Evolutionary conservation across 2,797 vertebrate genomes (phyloP).

Genomic region (Lagocephalus sceleratus): DNA sequence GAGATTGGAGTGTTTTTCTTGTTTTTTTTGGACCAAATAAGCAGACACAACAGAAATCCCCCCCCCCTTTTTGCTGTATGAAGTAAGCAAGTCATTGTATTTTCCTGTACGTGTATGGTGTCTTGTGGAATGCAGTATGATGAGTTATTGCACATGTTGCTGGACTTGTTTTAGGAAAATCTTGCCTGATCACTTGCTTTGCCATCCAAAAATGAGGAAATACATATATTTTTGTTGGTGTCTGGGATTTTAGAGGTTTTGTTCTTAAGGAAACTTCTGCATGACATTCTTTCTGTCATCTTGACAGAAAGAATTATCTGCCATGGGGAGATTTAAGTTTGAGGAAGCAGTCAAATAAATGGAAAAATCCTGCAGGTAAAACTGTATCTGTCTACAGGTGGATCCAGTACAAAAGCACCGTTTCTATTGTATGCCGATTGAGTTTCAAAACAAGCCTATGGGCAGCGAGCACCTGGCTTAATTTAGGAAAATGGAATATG

Average conservation of each 20-base stretch:
- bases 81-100: background rate
- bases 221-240: too few relatives aligned
- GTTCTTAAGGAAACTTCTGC: too few relatives aligned
- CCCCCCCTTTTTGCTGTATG: too few relatives aligned
- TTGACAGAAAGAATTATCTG: too few relatives aligned
- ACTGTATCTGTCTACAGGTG: background rate
- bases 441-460: slow-evolving; percentile 32
- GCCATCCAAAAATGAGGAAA: background rate
- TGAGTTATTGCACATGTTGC: slow-evolving; percentile 5
- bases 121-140: background rate
- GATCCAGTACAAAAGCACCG: slow-evolving; percentile 16
- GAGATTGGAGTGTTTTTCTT: too few relatives aligned
- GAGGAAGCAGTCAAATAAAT: too few relatives aligned
- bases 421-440: slow-evolving; percentile 26
- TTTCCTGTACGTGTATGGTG: background rate
- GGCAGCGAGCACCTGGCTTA: slow-evolving; percentile 12
- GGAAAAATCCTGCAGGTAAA: background rate
- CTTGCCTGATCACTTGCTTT: background rate
- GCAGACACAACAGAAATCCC: too few relatives aligned
- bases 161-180: slow-evolving; percentile 23
- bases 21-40: too few relatives aligned
- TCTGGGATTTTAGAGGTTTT: background rate
- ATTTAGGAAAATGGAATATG: slow-evolving; percentile 7
- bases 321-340: too few relatives aligned
- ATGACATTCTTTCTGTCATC: too few relatives aligned